Base-by-base conservation (phyloP, 2,113 vertebrate species). In the Centropus unirufus region DNA sequence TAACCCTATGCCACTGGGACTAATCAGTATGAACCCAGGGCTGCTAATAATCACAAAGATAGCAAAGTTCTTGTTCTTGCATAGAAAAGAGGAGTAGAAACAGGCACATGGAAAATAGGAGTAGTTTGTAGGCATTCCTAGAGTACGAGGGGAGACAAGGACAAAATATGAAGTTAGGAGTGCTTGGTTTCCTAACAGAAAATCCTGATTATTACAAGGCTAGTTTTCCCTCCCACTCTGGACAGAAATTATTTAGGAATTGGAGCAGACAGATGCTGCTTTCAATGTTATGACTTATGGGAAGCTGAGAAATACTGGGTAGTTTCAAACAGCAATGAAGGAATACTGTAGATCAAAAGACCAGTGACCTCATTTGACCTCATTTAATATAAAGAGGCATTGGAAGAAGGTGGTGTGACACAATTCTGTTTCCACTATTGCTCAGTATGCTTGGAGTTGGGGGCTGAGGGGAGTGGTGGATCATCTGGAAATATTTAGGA, bases 1-100 rank as follows among this genome's bases (percentile, higher is more conserved):
- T 98, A 98, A 96, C 97, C 96, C 89, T 95, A 70, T 97, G 96
- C 96, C 96, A 95, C 87, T 83, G 92, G 96, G 95, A 97, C 95
- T 97, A 97, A 98, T 98, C 97, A 98, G 96, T 97, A 84, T 79
- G 94, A 97, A 95, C 87, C 69, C 7, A 21, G 74, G 74, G 79
- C 57, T 88, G 46, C 89, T 97, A 97, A 92, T 96, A 96, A 97
- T 96, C 88, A 80, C 81, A 94, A 90, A 97, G 90, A 91, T 93
- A 97, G 69, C 90, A 90, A 96, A 94, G 92, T 94, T 96, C n/a
- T 55, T 8, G 2, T 18, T 62, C 46, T 83, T 82, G 20, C 44
- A 78, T 29, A 47, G 83, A 87, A 87, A 81, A 83, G 52, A 69
- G 74, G 55, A 81, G 6, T 75, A 84, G 49, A 87, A 94, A 78